Percentiles rank a stretch among this genome's conserved stretches.
These are phyloP conservation scores for Erythrocercus mccallii DNA, from an alignment of 2,113 vertebrate species.

Conservation along the genomic window DNA sequence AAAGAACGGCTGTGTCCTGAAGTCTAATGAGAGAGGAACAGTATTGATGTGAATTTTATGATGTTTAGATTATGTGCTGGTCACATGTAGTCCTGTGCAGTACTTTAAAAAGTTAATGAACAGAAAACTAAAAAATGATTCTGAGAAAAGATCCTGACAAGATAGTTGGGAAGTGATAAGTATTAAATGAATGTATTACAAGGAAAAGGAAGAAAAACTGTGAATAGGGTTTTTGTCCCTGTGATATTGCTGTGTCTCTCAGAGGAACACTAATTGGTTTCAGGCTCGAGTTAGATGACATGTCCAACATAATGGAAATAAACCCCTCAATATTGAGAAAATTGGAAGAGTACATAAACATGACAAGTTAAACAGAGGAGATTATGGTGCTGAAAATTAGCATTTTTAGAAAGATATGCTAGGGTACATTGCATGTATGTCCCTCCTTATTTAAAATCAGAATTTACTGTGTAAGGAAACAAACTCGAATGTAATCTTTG, in stretches of 20 bases:
- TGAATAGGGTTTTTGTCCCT: not conserved
- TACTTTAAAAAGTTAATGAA: constrained; percentile 4
- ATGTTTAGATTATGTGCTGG: not conserved
- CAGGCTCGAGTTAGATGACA: not conserved
- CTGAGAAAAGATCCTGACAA: constrained; percentile 6
- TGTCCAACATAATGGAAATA: constrained; percentile 39
- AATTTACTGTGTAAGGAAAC: not conserved
- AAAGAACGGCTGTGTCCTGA: not conserved
- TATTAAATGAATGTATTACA: constrained; percentile 23
- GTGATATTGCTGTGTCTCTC: not conserved
- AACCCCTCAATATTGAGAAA: not conserved
- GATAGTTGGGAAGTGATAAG: not conserved
- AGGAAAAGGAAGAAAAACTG: not conserved
- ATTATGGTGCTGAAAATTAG: not conserved
- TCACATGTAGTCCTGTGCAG: not conserved
- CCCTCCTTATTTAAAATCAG: not conserved
- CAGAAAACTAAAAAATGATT: not conserved
- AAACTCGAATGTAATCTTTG: not conserved
- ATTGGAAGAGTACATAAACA: constrained; percentile 38
- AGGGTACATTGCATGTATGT: not conserved
- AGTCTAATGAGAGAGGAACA: not conserved
- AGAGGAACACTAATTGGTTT: constrained; percentile 17
- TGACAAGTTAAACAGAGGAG: constrained; percentile 44
- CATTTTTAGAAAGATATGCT: not conserved
- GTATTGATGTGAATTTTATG: constrained; percentile 1